Evolutionary conservation across 1,140 invertebrate genomes (phyloP).

Genomic region (Lineus longissimus): DNA sequence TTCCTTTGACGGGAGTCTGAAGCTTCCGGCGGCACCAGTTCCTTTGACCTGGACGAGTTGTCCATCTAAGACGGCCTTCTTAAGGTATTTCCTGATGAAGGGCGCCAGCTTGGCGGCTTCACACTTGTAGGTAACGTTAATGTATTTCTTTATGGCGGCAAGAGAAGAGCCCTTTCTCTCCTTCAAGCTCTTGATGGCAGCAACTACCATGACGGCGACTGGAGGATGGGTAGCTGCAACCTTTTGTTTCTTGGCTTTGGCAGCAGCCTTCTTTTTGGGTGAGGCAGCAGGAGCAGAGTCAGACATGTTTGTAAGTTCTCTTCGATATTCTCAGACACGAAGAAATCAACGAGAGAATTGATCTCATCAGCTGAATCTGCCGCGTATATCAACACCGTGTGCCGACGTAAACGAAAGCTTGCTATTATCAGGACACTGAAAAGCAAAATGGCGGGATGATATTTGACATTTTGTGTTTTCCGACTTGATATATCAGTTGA

Average conservation of each 20-base stretch:
- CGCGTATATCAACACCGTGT: too few species aligned
- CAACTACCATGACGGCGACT: constrained; percentile 53
- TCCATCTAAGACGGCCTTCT: constrained; percentile 24
- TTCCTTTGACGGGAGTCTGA: constrained; percentile 19
- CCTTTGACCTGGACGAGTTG: constrained; percentile 23
- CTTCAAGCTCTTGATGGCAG: constrained; percentile 59
- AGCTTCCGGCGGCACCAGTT: constrained; percentile 33
- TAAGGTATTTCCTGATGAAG: constrained; percentile 37
- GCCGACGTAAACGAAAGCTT: too few species aligned
- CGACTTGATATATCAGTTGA: too few species aligned
- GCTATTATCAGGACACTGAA: too few species aligned
- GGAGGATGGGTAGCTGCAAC: constrained; percentile 41
- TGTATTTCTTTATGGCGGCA: constrained; percentile 41
- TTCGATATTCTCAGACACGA: too few species aligned
- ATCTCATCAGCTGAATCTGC: too few species aligned
- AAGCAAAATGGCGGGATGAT: too few species aligned
- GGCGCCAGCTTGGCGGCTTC: constrained; percentile 35
- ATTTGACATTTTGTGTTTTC: too few species aligned
- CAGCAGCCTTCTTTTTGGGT: constrained; percentile 10
- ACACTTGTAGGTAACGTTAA: constrained; percentile 31
- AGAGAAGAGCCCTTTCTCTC: constrained; percentile 36
- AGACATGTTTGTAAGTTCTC: neutral
- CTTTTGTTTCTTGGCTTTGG: constrained; percentile 18
- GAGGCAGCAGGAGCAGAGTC: neutral
- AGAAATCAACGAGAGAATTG: too few species aligned